Base-by-base conservation (phyloP, 1,140 invertebrate species). In the Zelostemma sp. region DNA sequence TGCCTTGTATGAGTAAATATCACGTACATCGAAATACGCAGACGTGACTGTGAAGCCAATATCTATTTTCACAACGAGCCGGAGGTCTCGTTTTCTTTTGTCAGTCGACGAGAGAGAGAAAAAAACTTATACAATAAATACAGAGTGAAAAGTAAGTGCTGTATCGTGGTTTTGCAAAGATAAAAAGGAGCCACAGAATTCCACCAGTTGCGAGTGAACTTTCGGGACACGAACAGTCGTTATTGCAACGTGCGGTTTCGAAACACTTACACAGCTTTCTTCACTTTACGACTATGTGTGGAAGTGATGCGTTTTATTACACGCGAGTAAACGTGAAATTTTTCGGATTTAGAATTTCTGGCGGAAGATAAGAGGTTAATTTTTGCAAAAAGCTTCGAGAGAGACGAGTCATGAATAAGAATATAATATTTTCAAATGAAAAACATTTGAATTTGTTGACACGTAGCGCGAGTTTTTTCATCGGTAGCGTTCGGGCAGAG, bases 21-120 rank as follows among this genome's bases (percentile, higher is more conserved):
- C 66, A 73, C 66, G 59, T 69, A 60, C 60, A 35, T 51, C 59
- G 56, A 67, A 73, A 66, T 73, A 66, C 65, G 65, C 56, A 68
- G 59, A 68, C 71, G 66, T 69, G 71, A 69, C 66, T 69, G 58
- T 63, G 64, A 69, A 59, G 50, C 58, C 56, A 69, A 69, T 68
- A 66, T 71, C 62, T 54, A 63, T 63, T 71, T 58, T 58, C 45
- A 55, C 53, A 35, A 43, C 53, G 53, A 18, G 33, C 50, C 56
- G 48, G 61, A 70, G 59, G 61, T 65, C 33, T 40, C 40, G 15
- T 46, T 31, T 59, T 43, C 0, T 40, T 47, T 16, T 16, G 45
- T 14, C 11, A 35, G 18, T 2, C 14, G 6, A 21, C 11, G 14
- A 31, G 9, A 47, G 15, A 49, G 56, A 58, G 53, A 51, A 62